Evolutionary conservation across 2,113 vertebrate species (phyloP).

Genomic region (Mesoclemmys tuberculata): DNA sequence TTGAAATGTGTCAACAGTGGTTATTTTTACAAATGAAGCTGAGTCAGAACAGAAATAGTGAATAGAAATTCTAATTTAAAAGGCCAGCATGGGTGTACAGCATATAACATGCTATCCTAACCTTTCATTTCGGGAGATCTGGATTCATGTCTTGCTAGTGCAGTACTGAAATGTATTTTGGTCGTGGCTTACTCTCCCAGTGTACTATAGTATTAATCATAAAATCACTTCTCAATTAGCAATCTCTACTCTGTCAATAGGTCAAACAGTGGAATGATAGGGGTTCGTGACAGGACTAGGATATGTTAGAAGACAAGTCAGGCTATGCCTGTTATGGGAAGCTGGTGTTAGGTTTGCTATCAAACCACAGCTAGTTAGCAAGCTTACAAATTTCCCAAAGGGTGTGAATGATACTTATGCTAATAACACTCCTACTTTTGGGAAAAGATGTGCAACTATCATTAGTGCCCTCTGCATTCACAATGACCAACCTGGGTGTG

Average conservation of each 20-base stretch:
- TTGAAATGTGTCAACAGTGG: slow-evolving; percentile 70
- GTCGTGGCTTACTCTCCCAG: neutral
- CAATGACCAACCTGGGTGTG: too few species aligned
- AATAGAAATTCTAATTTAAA: slow-evolving; percentile 60
- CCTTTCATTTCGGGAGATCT: neutral
- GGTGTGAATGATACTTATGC: too few species aligned
- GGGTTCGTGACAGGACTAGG: neutral
- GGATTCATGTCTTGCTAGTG: neutral
- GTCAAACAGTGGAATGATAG: neutral
- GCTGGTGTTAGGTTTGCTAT: neutral
- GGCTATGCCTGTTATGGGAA: too few species aligned
- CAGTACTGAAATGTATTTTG: neutral
- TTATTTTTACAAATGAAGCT: slow-evolving; percentile 77
- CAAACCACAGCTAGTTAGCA: too few species aligned
- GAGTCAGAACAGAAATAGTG: slow-evolving; percentile 68
- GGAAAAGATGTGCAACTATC: too few species aligned
- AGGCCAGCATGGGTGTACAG: neutral
- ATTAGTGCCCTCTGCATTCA: too few species aligned
- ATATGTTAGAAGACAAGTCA: neutral
- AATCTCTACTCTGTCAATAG: neutral
- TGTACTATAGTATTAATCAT: neutral
- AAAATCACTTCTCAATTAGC: neutral
- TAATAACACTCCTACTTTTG: too few species aligned
- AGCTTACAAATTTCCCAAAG: too few species aligned
- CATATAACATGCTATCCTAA: neutral